Evolutionary conservation across 2,888 invertebrate species (phyloP), one percentile per base, ranked within the genome.

Genomic region (Magallana nippona): DNA sequence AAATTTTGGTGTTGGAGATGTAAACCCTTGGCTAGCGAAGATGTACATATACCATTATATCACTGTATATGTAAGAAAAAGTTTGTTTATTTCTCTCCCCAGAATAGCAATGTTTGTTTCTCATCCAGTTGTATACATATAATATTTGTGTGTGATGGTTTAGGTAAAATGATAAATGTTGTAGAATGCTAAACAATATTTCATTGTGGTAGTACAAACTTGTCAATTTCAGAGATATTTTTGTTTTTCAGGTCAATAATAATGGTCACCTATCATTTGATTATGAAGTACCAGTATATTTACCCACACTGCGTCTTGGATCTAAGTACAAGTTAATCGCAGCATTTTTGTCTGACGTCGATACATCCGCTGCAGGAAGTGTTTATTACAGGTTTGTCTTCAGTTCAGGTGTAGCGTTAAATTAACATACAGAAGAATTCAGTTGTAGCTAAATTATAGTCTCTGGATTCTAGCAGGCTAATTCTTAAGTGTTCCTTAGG

Each of bases 211-310:
- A 10, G 44, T 44, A 44, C 44, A 44, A 60, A 19, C n/a, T 19
- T n/a, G 11, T 60, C 0, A n/a, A n/a, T 60, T 17, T 55, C 19
- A 44, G 44, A n/a, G 57, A 78, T 78, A 13, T 22, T 22, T 55
- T 82, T 90, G 87, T 84, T 90, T 94, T 94, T 11, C 95, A 98
- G 98, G 96, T 98, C 84, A 98, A 98, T 94, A 96, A 96, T 92
- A 98, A 97, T 94, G 98, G 98, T 78, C 96, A 98, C 19, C 94
- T 98, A 57, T 97, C 98, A 10, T 98, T 98, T 93, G 95, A 97
- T 93, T 96, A 97, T n/a, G 97, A 98, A 90, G 96, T 98, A 88
- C 96, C 97, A 10, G 96, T 96, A 81, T 98, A 97, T 94, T 95
- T 97, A 91, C 98, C 98, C 94, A 96, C 97, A 57, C 97, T 98